phyloP scores from a whole-genome alignment of 2,113 vertebrate genomes.

The Lota lota region DNA sequence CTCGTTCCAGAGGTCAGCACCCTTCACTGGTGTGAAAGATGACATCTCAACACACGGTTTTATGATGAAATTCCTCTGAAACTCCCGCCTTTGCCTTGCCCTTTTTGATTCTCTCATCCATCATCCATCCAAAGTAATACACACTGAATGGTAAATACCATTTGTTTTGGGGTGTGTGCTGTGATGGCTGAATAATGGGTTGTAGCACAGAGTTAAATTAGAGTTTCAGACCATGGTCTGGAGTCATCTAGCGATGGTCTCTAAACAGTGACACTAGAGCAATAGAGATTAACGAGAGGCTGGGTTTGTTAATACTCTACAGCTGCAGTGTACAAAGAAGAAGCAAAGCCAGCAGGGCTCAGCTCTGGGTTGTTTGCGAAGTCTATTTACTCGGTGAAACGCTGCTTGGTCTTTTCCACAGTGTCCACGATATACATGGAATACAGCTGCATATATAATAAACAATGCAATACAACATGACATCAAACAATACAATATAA shows the following conservation, averaged over 20 bases:
- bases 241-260: conserved; percentile 70
- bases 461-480: no score
- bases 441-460: no score
- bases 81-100: conserved; percentile 28
- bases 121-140: conserved; percentile 34
- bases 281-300: conserved; percentile 74
- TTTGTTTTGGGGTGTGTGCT: conserved; percentile 65
- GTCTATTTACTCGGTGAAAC: no score
- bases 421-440: no score
- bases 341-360: no score
- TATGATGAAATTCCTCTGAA: conserved; percentile 44
- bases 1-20: conserved; percentile 55
- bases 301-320: neutral
- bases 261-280: conserved; percentile 57
- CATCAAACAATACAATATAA: no score
- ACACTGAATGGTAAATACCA: conserved; percentile 71
- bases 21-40: conserved; percentile 56
- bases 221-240: conserved; percentile 59
- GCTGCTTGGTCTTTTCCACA: no score
- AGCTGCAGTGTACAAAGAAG: no score
- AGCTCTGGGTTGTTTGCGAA: no score
- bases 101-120: neutral
- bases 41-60: conserved; percentile 41
- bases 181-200: conserved; percentile 74
- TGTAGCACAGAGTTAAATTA: conserved; percentile 70